phyloP scores from a whole-genome alignment of 2,888 invertebrate species.

The Steinernema scapterisci region DNA sequence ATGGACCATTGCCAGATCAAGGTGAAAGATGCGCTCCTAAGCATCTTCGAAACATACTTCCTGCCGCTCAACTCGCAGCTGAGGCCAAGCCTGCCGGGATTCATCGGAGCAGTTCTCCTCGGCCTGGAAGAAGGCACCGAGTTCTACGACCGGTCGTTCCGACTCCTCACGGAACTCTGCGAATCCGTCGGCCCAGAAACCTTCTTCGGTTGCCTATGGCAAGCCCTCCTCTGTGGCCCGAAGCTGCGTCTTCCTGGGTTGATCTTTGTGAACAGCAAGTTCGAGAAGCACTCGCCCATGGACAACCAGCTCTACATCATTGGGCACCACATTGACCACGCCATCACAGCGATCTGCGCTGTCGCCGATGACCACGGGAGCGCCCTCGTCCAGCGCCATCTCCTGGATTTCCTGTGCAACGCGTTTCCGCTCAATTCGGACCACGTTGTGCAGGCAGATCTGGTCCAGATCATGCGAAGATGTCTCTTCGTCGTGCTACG shows the following conservation, averaged over 20 bases:
- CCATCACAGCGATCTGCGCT: conserved; percentile 72
- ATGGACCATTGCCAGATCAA: conserved; percentile 80
- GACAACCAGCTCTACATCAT: conserved; percentile 82
- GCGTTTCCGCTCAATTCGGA: conserved; percentile 84
- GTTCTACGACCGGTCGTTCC: conserved; percentile 61
- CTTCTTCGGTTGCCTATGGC: conserved; percentile 88
- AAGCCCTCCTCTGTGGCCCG: conserved; percentile 81
- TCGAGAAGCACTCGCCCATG: conserved; percentile 79
- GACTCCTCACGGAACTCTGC: conserved; percentile 56
- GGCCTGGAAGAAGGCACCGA: conserved; percentile 72
- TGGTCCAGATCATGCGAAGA: conserved; percentile 59
- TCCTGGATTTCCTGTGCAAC: conserved; percentile 80
- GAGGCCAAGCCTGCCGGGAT: conserved; percentile 82
- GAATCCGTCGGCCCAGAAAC: conserved; percentile 76
- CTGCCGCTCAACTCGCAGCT: conserved; percentile 80
- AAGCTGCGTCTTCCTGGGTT: conserved; percentile 82
- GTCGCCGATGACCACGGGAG: conserved; percentile 52
- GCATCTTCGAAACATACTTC: conserved; percentile 84
- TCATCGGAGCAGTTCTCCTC: conserved; percentile 84
- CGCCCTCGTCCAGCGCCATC: conserved; percentile 82
- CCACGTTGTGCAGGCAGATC: conserved; percentile 62
- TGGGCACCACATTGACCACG: conserved; percentile 82
- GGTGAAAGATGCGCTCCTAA: conserved; percentile 80
- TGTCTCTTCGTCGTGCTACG: conserved; percentile 76
- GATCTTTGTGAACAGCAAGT: conserved; percentile 80